Evolutionary conservation across 2,113 vertebrate genomes (phyloP).

Genomic region (Brachirus orientalis): DNA sequence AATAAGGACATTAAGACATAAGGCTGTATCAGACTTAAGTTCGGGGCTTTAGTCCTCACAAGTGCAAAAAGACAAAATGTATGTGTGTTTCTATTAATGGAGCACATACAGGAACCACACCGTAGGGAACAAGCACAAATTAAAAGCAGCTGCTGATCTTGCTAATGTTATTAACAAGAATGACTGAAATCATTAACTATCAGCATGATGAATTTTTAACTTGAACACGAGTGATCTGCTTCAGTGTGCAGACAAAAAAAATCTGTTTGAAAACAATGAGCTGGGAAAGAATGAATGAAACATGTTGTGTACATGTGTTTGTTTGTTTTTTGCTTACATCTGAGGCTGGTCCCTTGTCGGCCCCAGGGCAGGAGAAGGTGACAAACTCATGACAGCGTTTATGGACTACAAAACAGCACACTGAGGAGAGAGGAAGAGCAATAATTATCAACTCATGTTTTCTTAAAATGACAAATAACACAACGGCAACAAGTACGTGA

Average conservation of each 20-base stretch:
- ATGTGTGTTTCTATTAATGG: neutral
- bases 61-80: neutral
- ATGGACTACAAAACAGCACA: slow-evolving; percentile 83
- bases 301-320: neutral
- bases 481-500: neutral
- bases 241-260: neutral
- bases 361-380: slow-evolving; percentile 82
- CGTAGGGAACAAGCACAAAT: neutral
- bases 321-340: slow-evolving; percentile 71
- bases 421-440: slow-evolving; percentile 38
- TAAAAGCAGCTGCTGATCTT: slow-evolving; percentile 41
- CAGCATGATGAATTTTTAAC: slow-evolving; percentile 39
- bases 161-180: slow-evolving; percentile 42
- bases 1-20: too few relatives aligned
- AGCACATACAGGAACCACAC: neutral
- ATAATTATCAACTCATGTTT: neutral
- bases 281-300: neutral
- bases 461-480: neutral
- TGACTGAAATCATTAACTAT: slow-evolving; percentile 36
- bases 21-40: too few relatives aligned
- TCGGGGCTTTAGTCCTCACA: neutral
- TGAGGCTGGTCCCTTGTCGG: slow-evolving; percentile 81
- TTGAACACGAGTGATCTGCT: neutral
- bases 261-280: neutral
- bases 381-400: slow-evolving; percentile 85